Percentiles rank a stretch among this genome's conserved stretches.
Conservation (phyloP, 2,888 invertebrate genomes). For the Philereme transversata region DNA sequence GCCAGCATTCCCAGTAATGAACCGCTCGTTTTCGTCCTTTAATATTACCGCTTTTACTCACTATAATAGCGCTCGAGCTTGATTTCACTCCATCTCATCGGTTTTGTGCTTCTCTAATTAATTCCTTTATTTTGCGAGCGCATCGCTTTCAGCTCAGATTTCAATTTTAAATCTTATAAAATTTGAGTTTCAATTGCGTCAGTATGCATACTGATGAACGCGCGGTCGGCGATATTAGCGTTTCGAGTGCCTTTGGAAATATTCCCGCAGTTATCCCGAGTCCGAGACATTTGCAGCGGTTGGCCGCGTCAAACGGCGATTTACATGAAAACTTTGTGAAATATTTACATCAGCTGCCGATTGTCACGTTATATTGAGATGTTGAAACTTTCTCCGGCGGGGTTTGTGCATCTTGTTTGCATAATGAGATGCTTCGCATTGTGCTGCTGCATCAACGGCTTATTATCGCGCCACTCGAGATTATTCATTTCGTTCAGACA, state of each 20-base stretch:
- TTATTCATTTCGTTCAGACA: slow-evolving; percentile 54
- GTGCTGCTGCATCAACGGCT: slow-evolving; percentile 59
- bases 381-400: slow-evolving; percentile 71
- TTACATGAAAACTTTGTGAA: slow-evolving; percentile 78
- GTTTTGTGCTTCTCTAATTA: slow-evolving; percentile 68
- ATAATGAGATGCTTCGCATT: slow-evolving; percentile 69
- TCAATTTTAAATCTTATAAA: slow-evolving; percentile 62
- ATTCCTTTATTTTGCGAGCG: slow-evolving; percentile 58
- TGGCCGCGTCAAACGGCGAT: slow-evolving; percentile 61
- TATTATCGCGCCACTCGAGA: slow-evolving; percentile 53
- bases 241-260: slow-evolving; percentile 60
- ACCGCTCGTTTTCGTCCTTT: slow-evolving; percentile 79
- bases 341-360: slow-evolving; percentile 77
- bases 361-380: slow-evolving; percentile 79
- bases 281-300: slow-evolving; percentile 61
- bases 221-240: slow-evolving; percentile 67
- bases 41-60: slow-evolving; percentile 75
- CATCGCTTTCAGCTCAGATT: slow-evolving; percentile 50
- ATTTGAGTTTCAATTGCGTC: slow-evolving; percentile 60
- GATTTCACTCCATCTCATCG: slow-evolving; percentile 69
- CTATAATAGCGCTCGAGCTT: slow-evolving; percentile 64
- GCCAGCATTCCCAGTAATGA: slow-evolving; percentile 78
- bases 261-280: slow-evolving; percentile 55
- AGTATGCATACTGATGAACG: slow-evolving; percentile 70
- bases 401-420: slow-evolving; percentile 73